A percentile compares a stretch with the other conserved stretches of the same genome.
phyloP scores from a whole-genome alignment of 2,113 vertebrate genomes.

The Petaurus breviceps region DNA sequence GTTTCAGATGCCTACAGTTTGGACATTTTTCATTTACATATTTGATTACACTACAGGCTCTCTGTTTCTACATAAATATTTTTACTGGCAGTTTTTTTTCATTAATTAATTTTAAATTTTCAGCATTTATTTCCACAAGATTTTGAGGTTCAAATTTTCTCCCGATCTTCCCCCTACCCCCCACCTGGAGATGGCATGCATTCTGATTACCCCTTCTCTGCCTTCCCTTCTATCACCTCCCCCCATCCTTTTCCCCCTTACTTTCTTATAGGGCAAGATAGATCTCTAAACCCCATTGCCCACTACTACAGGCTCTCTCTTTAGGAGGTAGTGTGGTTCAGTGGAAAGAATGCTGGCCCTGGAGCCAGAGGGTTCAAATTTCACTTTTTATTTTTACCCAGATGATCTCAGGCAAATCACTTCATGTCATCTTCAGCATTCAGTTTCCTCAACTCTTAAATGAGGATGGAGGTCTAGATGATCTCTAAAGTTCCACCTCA shows the following conservation, averaged over 20 bases:
- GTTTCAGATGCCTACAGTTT: constrained; percentile 12
- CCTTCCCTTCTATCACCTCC: too few relatives aligned
- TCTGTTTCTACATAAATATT: too few relatives aligned
- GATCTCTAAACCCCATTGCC: too few relatives aligned
- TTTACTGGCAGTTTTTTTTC: too few relatives aligned
- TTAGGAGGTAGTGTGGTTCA: neutral
- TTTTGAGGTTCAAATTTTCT: too few relatives aligned
- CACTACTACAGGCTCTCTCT: neutral
- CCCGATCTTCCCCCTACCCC: too few relatives aligned
- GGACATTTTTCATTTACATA: neutral
- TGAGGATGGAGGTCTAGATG: neutral
- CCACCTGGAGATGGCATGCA: too few relatives aligned
- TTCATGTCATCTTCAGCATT: neutral
- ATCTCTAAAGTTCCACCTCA: neutral
- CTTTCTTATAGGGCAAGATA: too few relatives aligned
- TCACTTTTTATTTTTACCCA: neutral
- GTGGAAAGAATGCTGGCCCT: neutral
- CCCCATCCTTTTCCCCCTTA: too few relatives aligned
- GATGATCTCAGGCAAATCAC: neutral
- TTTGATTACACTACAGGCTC: neutral
- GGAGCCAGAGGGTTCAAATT: neutral
- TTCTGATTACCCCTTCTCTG: too few relatives aligned
- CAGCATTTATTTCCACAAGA: too few relatives aligned
- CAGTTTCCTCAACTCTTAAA: neutral
- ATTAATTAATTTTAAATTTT: too few relatives aligned